These are phyloP conservation scores for Pandemis corylana DNA, from an alignment of 2,888 invertebrate genomes.

Conservation along the genomic window DNA sequence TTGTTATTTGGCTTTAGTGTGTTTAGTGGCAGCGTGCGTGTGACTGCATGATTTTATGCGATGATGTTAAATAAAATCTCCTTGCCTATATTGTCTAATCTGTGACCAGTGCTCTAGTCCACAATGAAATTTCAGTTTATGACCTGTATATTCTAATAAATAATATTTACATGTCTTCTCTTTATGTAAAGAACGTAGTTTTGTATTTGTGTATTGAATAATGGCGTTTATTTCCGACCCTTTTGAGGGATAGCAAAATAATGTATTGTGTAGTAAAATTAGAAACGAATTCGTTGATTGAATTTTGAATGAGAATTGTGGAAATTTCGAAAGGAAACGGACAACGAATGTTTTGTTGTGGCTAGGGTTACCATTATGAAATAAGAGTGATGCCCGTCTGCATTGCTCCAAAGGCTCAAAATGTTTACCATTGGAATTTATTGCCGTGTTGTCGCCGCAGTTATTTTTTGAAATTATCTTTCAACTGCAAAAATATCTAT, in stretches of 20 bases:
- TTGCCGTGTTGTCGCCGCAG: too few relatives aligned
- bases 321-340: neutral
- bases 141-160: constrained; percentile 58
- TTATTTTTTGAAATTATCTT: too few relatives aligned
- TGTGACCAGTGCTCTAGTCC: constrained; percentile 82
- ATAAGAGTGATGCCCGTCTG: neutral
- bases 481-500: too few relatives aligned
- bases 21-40: constrained; percentile 52
- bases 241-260: constrained; percentile 50
- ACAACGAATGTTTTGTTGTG: constrained; percentile 38
- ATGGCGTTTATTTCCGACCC: constrained; percentile 53
- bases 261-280: constrained; percentile 56
- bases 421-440: neutral
- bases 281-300: constrained; percentile 15
- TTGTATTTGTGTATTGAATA: constrained; percentile 68
- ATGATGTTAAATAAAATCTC: constrained; percentile 56
- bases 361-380: neutral
- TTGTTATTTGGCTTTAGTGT: constrained; percentile 61
- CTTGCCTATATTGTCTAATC: constrained; percentile 75
- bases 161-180: constrained; percentile 51
- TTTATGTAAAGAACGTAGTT: constrained; percentile 53
- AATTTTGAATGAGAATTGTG: neutral
- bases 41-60: constrained; percentile 38
- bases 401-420: neutral
- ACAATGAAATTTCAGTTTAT: constrained; percentile 57